These are phyloP conservation scores for Rissa tridactyla DNA, from an alignment of 2,113 vertebrate genomes.

Conservation along the genomic window DNA sequence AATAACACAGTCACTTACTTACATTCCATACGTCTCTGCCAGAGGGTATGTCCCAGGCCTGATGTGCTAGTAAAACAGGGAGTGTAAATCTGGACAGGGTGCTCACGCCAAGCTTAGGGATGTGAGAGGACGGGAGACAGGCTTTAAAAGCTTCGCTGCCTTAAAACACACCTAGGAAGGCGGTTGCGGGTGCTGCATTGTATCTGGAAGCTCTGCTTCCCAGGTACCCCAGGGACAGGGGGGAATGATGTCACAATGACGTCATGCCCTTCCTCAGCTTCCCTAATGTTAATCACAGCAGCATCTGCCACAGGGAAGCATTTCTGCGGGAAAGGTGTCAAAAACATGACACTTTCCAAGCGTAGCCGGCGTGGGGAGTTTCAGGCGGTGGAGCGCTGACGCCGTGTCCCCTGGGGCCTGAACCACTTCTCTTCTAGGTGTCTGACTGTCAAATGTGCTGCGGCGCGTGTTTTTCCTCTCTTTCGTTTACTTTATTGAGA, in stretches of 20 bases:
- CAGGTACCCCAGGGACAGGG: not conserved
- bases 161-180: not conserved
- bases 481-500: slow-evolving; percentile 19
- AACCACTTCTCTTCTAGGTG: slow-evolving; percentile 30
- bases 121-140: not conserved
- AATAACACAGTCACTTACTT: slow-evolving; percentile 45
- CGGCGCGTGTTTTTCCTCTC: not conserved
- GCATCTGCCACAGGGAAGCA: not conserved
- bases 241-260: not conserved
- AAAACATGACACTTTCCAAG: slow-evolving; percentile 10
- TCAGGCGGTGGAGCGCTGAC: rapidly evolving
- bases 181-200: rapidly evolving
- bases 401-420: not conserved
- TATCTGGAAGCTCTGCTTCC: not conserved
- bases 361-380: not conserved
- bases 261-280: not conserved
- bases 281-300: slow-evolving; percentile 13
- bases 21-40: slow-evolving; percentile 5
- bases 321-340: slow-evolving; percentile 21
- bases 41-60: slow-evolving; percentile 42
- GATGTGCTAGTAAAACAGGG: not conserved
- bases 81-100: slow-evolving; percentile 32
- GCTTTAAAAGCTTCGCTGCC: not conserved
- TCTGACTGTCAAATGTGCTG: slow-evolving; percentile 4
- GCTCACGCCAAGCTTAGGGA: not conserved